These are phyloP conservation scores for Aelia acuminata DNA, from an alignment of 2,888 invertebrate genomes.

Conservation along the genomic window DNA sequence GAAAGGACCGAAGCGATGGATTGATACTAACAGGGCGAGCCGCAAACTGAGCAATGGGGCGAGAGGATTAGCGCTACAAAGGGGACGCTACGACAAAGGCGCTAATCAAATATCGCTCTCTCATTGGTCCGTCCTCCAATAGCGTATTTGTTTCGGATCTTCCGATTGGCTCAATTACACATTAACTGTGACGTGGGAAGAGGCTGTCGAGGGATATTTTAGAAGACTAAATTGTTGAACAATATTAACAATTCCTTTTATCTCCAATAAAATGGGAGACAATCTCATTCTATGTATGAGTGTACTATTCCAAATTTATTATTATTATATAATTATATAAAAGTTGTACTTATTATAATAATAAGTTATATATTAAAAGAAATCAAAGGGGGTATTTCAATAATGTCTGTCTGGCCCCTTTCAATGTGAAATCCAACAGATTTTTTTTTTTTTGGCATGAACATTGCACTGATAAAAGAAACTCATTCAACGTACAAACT, in stretches of 20 bases:
- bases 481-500: no score
- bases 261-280: not conserved
- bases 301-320: no score
- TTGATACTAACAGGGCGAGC: not conserved
- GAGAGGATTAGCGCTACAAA: not conserved
- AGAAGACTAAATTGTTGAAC: not conserved
- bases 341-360: no score
- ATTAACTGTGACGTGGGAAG: not conserved
- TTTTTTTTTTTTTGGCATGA: no score
- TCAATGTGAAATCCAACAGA: no score
- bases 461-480: no score
- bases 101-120: slow-evolving; percentile 18
- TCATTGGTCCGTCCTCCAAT: not conserved
- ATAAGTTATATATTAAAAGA: no score
- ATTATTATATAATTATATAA: no score
- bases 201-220: not conserved
- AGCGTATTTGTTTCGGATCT: not conserved
- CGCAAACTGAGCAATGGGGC: not conserved
- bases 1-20: not conserved
- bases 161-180: not conserved
- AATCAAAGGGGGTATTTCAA: no score
- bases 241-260: not conserved
- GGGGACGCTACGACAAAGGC: not conserved
- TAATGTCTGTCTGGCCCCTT: no score
- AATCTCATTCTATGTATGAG: no score